Evolutionary conservation across 2,113 vertebrate species (phyloP), one percentile per base, ranked within the genome.

Genomic region (Probosciger aterrimus): DNA sequence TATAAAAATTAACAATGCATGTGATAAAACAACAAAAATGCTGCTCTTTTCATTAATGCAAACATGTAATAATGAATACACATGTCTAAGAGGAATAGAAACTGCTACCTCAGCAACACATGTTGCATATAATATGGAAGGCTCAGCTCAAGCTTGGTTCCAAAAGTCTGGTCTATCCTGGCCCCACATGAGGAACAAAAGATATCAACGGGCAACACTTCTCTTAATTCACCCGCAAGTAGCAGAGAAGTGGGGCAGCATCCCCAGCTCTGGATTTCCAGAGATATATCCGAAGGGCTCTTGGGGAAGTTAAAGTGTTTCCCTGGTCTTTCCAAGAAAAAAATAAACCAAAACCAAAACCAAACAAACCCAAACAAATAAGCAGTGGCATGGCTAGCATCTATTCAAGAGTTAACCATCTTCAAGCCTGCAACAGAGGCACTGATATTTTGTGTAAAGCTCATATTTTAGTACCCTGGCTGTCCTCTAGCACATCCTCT

Each of bases 1-100:
- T 47, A 23, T 82, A 68, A 87, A 91, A 85, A 79, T 70, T 77
- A 69, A 74, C 25, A 93, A 55, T 16, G 27, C 20, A 9, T 14
- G 4, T 52, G 77, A 93, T 35, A 89, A 87, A 92, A 76, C n/a
- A 81, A 17, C 14, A 60, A 83, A 90, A 92, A 79, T 23, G 33
- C 11, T 64, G 17, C 8, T 53, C 31, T 76, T 79, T 77, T 64
- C 27, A 76, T 18, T 60, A 76, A 71, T 39, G 23, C 6, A 82
- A 75, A 50, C 43, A 64, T 47, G 44, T 91, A 60, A 79, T 60
- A 84, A 87, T 10, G 11, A 89, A 89, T 59, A 53, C 6, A 70
- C 28, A 24, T 2, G 3, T 59, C 11, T 39, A 35, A 82, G 84
- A 79, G 33, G 16, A 84, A 39, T 4, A 79, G 35, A 62, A 93